phyloP scores from a whole-genome alignment of 2,797 vertebrate genomes.

The Tympanoctomys barrerae region DNA sequence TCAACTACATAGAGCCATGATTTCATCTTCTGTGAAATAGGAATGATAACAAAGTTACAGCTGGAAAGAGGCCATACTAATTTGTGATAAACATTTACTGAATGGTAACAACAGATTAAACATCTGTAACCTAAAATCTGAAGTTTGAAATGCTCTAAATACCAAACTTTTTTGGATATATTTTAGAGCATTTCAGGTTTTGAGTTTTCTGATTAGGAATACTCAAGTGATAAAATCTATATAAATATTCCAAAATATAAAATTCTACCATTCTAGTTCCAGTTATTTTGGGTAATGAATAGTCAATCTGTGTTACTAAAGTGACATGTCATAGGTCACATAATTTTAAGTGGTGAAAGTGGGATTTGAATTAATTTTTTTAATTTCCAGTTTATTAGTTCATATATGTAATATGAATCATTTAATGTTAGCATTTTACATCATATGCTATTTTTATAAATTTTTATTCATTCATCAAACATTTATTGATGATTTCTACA shows the following conservation, averaged over 20 bases:
- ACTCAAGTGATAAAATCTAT: neutral
- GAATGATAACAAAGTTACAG: neutral
- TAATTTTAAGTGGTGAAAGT: neutral
- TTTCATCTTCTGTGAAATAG: neutral
- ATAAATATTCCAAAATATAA: neutral
- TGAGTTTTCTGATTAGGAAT: neutral
- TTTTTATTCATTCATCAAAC: neutral
- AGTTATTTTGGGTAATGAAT: neutral
- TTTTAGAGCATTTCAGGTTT: neutral
- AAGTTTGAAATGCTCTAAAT: neutral
- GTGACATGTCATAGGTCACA: neutral
- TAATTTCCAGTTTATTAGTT: slow-evolving; percentile 30
- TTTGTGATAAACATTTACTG: neutral
- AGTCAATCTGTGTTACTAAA: neutral
- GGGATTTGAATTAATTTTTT: slow-evolving; percentile 13
- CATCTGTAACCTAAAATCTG: neutral
- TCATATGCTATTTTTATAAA: slow-evolving; percentile 9
- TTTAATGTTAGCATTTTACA: neutral
- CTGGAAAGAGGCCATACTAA: neutral
- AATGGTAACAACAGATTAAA: neutral
- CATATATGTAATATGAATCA: neutral
- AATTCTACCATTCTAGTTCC: neutral
- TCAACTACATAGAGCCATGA: neutral
- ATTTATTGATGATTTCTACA: neutral
- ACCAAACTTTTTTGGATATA: neutral